These are phyloP conservation scores for Pantala flavescens DNA, from an alignment of 1,140 invertebrate genomes.

Conservation along the genomic window DNA sequence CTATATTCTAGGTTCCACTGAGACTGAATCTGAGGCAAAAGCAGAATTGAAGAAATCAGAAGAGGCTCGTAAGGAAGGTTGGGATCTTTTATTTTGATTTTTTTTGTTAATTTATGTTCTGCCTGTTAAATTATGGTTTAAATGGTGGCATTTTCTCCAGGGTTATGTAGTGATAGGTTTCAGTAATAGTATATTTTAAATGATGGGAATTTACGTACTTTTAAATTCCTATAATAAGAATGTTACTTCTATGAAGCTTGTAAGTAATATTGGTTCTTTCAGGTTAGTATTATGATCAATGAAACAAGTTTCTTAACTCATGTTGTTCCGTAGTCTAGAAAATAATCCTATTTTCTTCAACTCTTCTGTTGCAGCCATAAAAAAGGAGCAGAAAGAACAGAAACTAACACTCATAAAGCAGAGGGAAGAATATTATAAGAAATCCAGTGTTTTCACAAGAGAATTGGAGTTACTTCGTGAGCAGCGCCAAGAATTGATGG, in stretches of 20 bases:
- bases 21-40: neutral
- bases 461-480: slow-evolving; percentile 65
- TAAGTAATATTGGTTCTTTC: neutral
- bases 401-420: slow-evolving; percentile 52
- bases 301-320: neutral
- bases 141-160: neutral
- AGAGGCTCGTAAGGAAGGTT: neutral
- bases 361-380: neutral
- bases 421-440: slow-evolving; percentile 64
- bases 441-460: slow-evolving; percentile 53
- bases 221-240: neutral
- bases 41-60: neutral
- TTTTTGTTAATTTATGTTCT: neutral
- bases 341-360: no score
- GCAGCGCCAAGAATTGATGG: slow-evolving; percentile 60
- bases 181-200: neutral
- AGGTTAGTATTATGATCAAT: neutral
- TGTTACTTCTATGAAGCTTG: slow-evolving; percentile 9
- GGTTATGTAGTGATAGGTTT: neutral
- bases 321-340: no score
- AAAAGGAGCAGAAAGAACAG: slow-evolving; percentile 5
- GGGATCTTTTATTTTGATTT: neutral
- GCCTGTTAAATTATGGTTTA: neutral
- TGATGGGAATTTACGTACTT: neutral
- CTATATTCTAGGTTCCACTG: neutral